Evolutionary conservation across 2,797 vertebrate genomes (phyloP), one percentile per base, ranked within the genome.

Genomic region (Sebastes umbrosus): DNA sequence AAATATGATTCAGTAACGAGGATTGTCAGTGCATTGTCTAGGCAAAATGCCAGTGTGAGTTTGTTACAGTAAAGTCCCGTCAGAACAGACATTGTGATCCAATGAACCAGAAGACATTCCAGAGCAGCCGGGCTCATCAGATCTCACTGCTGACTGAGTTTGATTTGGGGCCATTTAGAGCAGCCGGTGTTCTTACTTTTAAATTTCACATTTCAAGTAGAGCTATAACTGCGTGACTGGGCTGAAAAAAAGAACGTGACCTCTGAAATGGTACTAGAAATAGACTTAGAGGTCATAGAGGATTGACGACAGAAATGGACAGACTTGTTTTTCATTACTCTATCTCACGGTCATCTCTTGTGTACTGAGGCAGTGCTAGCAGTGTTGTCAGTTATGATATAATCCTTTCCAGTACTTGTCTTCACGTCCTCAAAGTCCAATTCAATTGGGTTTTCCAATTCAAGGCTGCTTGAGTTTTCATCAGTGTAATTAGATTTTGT

Each of bases 31-130:
- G 31, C 12, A 27, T 6, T 57, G 6, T 69, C 22, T 50, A 4
- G 6, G 16, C 31, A 60, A 50, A 52, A 11, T 55, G 5, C 24
- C 46, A 65, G 60, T 32, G 77, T 25, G 73, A 75, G 62, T 43
- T 52, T 66, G 34, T 70, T 27, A 50, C 10, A 66, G 52, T 22
- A 12, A 5, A 18, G 64, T 57, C 59, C 39, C 25, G 54, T 59
- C 50, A 34, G 25, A 58, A 54, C 68, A 32, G 31, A 57, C 69
- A 74, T 67, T 75, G 59, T 82, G 43, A 79, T 79, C 14, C 52
- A 77, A 1, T 73, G 22, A 75, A 58, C 20, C 64, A 67, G 66
- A 82, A 69, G 29, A 73, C 59, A 69, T 75, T 43, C 70, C 77
- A 69, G 29, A 67, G 68, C 60, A 36, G 20, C 59, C 36, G 0